Evolutionary conservation across 2,797 vertebrate species (phyloP).

Genomic region (Oophaga sylvatica): DNA sequence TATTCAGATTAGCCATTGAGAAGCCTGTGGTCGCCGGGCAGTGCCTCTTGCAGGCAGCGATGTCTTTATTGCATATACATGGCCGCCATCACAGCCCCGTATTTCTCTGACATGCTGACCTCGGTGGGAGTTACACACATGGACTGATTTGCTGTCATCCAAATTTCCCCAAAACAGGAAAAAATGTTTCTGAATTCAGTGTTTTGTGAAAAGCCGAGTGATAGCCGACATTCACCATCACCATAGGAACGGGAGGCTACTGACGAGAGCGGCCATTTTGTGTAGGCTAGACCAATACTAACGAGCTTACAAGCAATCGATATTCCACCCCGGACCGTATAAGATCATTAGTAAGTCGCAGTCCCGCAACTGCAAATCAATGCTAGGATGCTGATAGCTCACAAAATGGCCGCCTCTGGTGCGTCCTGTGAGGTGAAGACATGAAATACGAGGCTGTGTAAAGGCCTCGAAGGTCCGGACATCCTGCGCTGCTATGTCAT

Average conservation of each 20-base stretch:
- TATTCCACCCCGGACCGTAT: not conserved
- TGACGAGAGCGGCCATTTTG: not conserved
- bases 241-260: not conserved
- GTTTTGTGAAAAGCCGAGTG: too few relatives aligned
- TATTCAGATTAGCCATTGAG: not conserved
- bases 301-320: not conserved
- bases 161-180: too few relatives aligned
- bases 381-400: not conserved
- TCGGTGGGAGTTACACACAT: too few relatives aligned
- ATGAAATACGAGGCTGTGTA: not conserved
- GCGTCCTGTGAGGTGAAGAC: not conserved
- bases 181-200: too few relatives aligned
- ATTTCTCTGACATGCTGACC: not conserved
- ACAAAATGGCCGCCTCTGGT: slow-evolving; percentile 6
- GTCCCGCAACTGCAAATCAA: not conserved
- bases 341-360: not conserved
- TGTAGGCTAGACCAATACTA: not conserved
- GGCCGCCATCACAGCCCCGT: not conserved
- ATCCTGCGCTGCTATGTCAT: not conserved
- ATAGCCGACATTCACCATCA: too few relatives aligned
- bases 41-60: not conserved
- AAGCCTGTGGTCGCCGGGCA: not conserved
- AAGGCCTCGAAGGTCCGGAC: not conserved
- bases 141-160: too few relatives aligned
- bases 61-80: not conserved